Percentiles rank a stretch among this genome's conserved stretches.
Conservation (phyloP, 2,113 vertebrate genomes). For the Tragelaphus scriptus region DNA sequence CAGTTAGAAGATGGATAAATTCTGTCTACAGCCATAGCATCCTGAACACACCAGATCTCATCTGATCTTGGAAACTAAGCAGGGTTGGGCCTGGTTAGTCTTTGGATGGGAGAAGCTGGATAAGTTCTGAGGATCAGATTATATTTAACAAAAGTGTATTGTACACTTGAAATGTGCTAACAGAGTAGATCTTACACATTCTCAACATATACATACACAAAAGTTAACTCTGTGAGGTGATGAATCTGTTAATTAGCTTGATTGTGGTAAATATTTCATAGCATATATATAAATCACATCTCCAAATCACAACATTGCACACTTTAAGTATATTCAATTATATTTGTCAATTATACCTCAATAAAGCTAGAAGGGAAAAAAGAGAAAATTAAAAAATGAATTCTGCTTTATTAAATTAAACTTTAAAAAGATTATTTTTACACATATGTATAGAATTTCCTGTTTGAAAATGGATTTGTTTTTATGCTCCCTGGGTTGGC, state of each 20-base stretch:
- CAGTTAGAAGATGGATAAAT: not conserved
- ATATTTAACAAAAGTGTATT: not conserved
- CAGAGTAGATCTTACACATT: not conserved
- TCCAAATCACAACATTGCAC: not conserved
- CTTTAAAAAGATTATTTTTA: not conserved
- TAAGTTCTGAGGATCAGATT: not conserved
- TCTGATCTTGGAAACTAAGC: not conserved
- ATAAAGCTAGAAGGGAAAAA: not conserved
- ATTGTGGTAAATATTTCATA: not conserved
- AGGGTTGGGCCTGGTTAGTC: not conserved
- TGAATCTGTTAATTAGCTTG: not conserved
- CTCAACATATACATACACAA: not conserved
- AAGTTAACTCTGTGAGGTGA: not conserved
- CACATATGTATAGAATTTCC: not conserved
- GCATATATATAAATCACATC: not conserved
- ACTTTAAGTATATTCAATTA: not conserved
- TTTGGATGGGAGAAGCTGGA: not conserved
- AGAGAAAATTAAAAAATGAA: not conserved
- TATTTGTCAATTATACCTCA: not conserved
- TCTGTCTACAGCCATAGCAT: not conserved
- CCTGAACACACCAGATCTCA: fast-evolving
- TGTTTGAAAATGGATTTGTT: not conserved
- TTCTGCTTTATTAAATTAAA: not conserved
- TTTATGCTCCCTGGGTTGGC: not conserved
- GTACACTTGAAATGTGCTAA: not conserved